Percentiles rank a stretch among this genome's conserved stretches.
phyloP scores from a whole-genome alignment of 2,797 vertebrate species.

The Tamandua tetradactyla region DNA sequence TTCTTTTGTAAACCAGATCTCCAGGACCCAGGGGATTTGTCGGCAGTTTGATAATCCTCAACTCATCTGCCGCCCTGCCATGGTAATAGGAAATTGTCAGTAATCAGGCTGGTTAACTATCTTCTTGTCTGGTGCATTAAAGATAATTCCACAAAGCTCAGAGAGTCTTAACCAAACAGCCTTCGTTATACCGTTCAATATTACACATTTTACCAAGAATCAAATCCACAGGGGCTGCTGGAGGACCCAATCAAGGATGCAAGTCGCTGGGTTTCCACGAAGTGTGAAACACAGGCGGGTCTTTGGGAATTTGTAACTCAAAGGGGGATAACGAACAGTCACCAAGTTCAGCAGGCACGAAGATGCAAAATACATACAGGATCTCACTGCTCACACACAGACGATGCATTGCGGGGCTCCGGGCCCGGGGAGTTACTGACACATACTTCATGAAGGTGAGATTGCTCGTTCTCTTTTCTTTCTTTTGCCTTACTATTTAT shows the following conservation, averaged over 20 bases:
- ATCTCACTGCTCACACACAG: background rate
- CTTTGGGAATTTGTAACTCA: background rate
- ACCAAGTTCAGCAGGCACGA: background rate
- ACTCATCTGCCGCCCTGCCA: conserved; percentile 70
- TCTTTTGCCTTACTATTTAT: background rate
- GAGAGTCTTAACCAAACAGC: conserved; percentile 53
- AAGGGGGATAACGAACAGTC: background rate
- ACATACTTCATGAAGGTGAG: background rate
- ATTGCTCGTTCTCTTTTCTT: background rate
- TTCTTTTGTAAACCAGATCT: conserved; percentile 75
- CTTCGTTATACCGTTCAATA: background rate
- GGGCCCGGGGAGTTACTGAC: background rate
- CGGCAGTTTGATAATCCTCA: conserved; percentile 80
- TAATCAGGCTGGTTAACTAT: conserved; percentile 77
- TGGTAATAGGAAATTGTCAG: conserved; percentile 70
- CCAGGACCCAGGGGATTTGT: conserved; percentile 77
- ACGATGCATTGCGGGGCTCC: fast-evolving
- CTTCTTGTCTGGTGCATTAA: conserved; percentile 74
- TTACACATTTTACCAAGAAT: conserved; percentile 32
- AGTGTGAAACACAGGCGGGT: background rate
- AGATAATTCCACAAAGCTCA: conserved; percentile 71
- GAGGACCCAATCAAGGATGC: background rate
- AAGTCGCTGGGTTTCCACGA: background rate
- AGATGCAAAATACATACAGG: background rate
- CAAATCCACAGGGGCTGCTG: conserved; percentile 35